These are phyloP conservation scores for Pachymerium ferrugineum DNA, from an alignment of 2,888 invertebrate genomes.

Conservation along the genomic window DNA sequence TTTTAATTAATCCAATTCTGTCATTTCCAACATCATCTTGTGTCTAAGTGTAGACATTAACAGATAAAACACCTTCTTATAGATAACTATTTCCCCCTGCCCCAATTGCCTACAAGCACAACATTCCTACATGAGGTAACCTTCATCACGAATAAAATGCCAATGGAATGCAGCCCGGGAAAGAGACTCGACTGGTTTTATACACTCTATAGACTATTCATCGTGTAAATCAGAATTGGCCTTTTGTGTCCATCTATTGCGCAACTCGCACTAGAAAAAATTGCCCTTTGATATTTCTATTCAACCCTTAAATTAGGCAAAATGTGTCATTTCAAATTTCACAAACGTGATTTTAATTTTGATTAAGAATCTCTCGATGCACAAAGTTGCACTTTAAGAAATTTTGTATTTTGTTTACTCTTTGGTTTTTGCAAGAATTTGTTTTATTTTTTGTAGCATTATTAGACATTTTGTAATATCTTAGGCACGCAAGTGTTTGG, in stretches of 20 bases:
- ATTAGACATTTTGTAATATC: too few relatives aligned
- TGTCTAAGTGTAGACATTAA: too few relatives aligned
- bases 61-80: too few relatives aligned
- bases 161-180: background rate
- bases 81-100: background rate
- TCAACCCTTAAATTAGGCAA: background rate
- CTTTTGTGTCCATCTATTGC: background rate
- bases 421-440: too few relatives aligned
- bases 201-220: background rate
- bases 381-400: too few relatives aligned
- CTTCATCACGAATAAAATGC: background rate
- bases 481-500: too few relatives aligned
- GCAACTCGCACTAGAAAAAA: background rate
- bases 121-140: conserved; percentile 3
- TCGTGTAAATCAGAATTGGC: background rate
- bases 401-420: too few relatives aligned
- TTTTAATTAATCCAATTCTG: too few relatives aligned
- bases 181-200: background rate
- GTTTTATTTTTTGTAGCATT: too few relatives aligned
- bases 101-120: background rate
- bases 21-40: too few relatives aligned
- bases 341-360: too few relatives aligned
- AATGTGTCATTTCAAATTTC: background rate
- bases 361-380: too few relatives aligned
- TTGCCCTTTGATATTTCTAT: background rate